phyloP scores from a whole-genome alignment of 2,113 vertebrate species.

The Puntigrus tetrazona region DNA sequence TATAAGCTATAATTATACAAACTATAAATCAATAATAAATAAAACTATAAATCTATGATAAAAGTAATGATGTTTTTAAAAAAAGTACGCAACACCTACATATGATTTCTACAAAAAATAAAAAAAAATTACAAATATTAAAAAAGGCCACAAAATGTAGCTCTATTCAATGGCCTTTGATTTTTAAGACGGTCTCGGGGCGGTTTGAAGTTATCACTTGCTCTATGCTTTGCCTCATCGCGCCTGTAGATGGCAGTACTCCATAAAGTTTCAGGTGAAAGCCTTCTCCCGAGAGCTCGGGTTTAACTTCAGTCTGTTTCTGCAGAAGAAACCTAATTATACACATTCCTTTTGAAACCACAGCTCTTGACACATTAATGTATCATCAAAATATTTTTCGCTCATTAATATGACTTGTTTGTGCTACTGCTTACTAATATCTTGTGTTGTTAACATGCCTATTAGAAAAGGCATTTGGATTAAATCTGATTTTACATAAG shows the following conservation, averaged over 20 bases:
- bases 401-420: conserved; percentile 65
- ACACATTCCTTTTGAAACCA: conserved; percentile 52
- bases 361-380: conserved; percentile 63
- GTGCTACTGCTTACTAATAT: conserved; percentile 57
- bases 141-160: neutral
- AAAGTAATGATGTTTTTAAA: neutral
- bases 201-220: too few species aligned
- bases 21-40: neutral
- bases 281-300: conserved; percentile 3
- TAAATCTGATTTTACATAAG: conserved; percentile 43
- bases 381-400: conserved; percentile 65
- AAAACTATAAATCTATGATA: too few species aligned
- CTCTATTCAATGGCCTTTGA: neutral
- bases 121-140: neutral
- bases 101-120: too few species aligned
- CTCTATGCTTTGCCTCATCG: neutral
- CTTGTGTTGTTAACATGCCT: conserved; percentile 57
- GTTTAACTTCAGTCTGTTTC: conserved; percentile 45
- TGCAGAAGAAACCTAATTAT: conserved; percentile 50
- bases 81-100: neutral
- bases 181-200: neutral
- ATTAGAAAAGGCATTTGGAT: conserved; percentile 52
- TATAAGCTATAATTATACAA: too few species aligned
- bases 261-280: conserved; percentile 38
- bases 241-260: conserved; percentile 57